phyloP scores from a whole-genome alignment of 2,888 invertebrate species.

The Caenorhabditis becei region DNA sequence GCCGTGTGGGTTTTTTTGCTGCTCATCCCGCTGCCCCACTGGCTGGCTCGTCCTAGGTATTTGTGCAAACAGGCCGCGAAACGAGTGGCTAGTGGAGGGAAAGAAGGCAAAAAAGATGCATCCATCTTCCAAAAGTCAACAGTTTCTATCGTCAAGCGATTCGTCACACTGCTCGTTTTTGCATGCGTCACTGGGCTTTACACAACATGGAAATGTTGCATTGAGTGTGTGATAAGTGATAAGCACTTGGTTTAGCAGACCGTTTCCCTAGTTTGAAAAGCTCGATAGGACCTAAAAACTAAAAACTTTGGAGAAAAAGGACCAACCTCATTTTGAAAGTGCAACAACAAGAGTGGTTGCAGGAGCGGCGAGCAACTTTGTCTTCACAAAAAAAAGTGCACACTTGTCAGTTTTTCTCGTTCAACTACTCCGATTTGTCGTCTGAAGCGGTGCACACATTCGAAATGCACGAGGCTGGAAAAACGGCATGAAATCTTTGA shows the following conservation, averaged over 20 bases:
- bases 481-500: constrained; percentile 21
- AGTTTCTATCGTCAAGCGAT: constrained; percentile 3
- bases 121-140: constrained; percentile 30
- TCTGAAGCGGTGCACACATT: constrained; percentile 33
- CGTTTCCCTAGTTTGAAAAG: no score
- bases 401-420: constrained; percentile 4
- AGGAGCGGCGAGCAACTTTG: constrained; percentile 5
- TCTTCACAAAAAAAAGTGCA: constrained; percentile 12
- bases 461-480: constrained; percentile 41
- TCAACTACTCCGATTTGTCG: constrained; percentile 4
- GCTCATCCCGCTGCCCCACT: neutral
- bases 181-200: neutral
- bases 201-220: no score
- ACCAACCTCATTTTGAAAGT: constrained; percentile 38
- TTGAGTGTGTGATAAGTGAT: neutral
- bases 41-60: constrained; percentile 32
- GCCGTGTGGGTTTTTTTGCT: neutral
- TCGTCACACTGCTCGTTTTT: no score
- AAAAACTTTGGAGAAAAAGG: neutral
- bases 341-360: no score
- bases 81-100: constrained; percentile 17
- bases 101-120: neutral
- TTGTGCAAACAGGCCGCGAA: constrained; percentile 37
- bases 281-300: no score
- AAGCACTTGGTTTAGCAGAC: no score